A percentile compares a stretch with the other conserved stretches of the same genome.
These are phyloP conservation scores for Micromussa lordhowensis DNA, from an alignment of 92 coral and sea anemone genomes.

Conservation along the genomic window DNA sequence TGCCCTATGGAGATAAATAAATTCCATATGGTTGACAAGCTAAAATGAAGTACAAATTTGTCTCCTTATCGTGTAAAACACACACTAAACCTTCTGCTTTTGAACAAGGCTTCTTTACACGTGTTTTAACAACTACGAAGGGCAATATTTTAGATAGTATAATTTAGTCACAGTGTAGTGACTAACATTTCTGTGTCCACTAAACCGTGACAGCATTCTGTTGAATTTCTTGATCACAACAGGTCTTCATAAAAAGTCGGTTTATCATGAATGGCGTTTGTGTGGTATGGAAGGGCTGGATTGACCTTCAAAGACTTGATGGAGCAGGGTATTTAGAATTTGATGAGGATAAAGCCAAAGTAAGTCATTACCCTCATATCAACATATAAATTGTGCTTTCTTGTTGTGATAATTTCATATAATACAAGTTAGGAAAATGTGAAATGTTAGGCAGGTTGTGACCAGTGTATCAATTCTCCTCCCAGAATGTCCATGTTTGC, in stretches of 20 bases:
- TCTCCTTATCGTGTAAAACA: not conserved
- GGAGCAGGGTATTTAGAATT: slow-evolving; percentile 95
- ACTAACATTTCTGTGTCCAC: not conserved
- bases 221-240: slow-evolving; percentile 6
- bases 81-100: not conserved
- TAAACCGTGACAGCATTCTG: not conserved
- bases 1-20: slow-evolving; percentile 1
- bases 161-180: not conserved
- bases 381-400: not conserved
- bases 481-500: not conserved
- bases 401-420: not conserved
- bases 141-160: not conserved
- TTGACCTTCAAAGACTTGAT: slow-evolving; percentile 92
- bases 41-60: not conserved
- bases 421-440: not conserved
- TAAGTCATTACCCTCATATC: slow-evolving; percentile 20
- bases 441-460: not conserved
- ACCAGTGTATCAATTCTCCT: not conserved
- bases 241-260: slow-evolving; percentile 92
- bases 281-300: slow-evolving; percentile 96
- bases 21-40: slow-evolving; percentile 8
- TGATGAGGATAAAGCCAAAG: slow-evolving; percentile 95
- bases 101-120: not conserved
- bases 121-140: not conserved
- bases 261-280: slow-evolving; percentile 98